Base-by-base conservation (phyloP, 2,888 invertebrate species). In the Archips xylosteana region DNA sequence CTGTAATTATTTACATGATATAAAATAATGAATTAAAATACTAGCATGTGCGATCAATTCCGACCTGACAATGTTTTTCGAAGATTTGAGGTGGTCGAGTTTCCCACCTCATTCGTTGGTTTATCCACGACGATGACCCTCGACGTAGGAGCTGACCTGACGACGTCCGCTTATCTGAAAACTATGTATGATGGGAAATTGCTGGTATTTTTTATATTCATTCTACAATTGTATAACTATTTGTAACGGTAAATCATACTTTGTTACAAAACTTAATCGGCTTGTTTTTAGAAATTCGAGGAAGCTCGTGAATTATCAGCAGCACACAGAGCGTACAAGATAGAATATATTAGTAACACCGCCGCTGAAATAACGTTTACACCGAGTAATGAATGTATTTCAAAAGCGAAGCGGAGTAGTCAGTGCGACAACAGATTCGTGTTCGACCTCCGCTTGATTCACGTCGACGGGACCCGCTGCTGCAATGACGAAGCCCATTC, bases 251-350 rank as follows among this genome's bases (percentile, higher is more conserved):
- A 23, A n/a, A 49, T 5, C n/a, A 49, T n/a, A n/a, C 9, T 54
- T 49, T 49, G n/a, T 15, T 23, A 23, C 15, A 23, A 62, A 62
- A 62, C 9, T 62, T 10, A 2, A 42, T 47, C 13, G 9, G 32
- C 32, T 42, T 23, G 67, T 72, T 75, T 85, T 71, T 80, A 94
- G 94, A 89, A 86, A 83, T 91, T 93, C 78, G 83, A 89, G n/a
- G 89, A 92, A 34, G 92, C 93, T 10, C 88, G 89, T 36, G 85
- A 90, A 80, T 83, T 91, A 79, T 95, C 95, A 77, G 89, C 94
- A 54, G 85, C 91, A n/a, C 92, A 94, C 76, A 86, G 92, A 83
- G 90, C 94, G 10, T 94, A 89, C 80, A 74, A 78, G 64, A 80
- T 94, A 67, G 74, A 74, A 36, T 80, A 78, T 71, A 77, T 87